A percentile compares a stretch with the other conserved stretches of the same genome.
Evolutionary conservation across 2,888 invertebrate genomes (phyloP).

Genomic region (Acrocera orbiculus): DNA sequence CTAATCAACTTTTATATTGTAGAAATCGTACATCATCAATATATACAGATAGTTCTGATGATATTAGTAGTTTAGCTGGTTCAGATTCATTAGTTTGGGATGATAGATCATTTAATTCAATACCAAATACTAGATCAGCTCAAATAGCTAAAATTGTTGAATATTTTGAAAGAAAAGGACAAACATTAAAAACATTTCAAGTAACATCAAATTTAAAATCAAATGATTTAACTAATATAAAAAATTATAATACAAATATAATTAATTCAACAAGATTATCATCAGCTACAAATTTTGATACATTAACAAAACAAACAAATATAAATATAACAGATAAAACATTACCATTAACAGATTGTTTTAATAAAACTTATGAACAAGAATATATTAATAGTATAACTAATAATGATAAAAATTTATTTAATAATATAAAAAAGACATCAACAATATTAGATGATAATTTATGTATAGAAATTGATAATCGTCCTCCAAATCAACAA

Average conservation of each 20-base stretch:
- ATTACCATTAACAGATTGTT: slow-evolving; percentile 6
- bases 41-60: slow-evolving; percentile 75
- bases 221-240: background rate
- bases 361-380: slow-evolving; percentile 2
- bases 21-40: slow-evolving; percentile 60
- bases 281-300: slow-evolving; percentile 11
- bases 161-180: slow-evolving; percentile 68
- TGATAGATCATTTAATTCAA: slow-evolving; percentile 41
- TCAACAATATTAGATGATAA: slow-evolving; percentile 22
- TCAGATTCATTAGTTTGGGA: slow-evolving; percentile 57
- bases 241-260: background rate
- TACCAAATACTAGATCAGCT: slow-evolving; percentile 38
- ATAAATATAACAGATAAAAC: slow-evolving; percentile 13
- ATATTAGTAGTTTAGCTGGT: slow-evolving; percentile 63
- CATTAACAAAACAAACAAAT: slow-evolving; percentile 13
- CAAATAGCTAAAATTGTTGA: slow-evolving; percentile 73
- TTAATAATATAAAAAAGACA: background rate
- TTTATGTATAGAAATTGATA: slow-evolving; percentile 30
- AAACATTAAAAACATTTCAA: slow-evolving; percentile 35
- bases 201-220: slow-evolving; percentile 23
- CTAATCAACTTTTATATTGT: slow-evolving; percentile 37
- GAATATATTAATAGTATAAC: background rate
- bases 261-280: slow-evolving; percentile 12
- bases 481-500: slow-evolving; percentile 36
- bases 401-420: background rate